These are phyloP conservation scores for Tyrannus savana DNA, from an alignment of 2,113 vertebrate genomes.

Conservation along the genomic window DNA sequence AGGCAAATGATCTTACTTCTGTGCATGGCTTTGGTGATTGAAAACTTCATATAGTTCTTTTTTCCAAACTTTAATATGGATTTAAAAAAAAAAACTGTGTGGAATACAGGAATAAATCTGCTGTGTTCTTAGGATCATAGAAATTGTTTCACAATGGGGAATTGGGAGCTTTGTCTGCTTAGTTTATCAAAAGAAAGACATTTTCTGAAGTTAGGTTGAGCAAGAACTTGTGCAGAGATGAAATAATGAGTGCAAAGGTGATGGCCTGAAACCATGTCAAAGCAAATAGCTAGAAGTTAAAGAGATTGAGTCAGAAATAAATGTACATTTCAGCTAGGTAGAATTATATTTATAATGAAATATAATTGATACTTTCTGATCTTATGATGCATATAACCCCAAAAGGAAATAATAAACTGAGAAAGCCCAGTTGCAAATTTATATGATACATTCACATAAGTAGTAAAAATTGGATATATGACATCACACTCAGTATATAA, in stretches of 20 bases:
- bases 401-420: not conserved
- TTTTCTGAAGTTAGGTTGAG: not conserved
- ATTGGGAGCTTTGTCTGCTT: not conserved
- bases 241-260: not conserved
- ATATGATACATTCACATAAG: too few species aligned
- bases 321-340: not conserved
- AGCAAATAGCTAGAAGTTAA: not conserved
- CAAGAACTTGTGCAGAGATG: not conserved
- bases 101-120: not conserved
- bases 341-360: not conserved
- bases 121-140: not conserved
- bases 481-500: not conserved
- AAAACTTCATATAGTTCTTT: not conserved
- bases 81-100: rapidly evolving
- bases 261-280: not conserved
- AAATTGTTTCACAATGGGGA: not conserved
- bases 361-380: not conserved
- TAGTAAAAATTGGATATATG: not conserved
- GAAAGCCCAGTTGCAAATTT: not conserved
- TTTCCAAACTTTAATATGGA: not conserved
- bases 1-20: not conserved
- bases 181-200: not conserved
- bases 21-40: not conserved
- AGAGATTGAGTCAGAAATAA: not conserved
- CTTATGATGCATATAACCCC: not conserved